Conservation (phyloP, 2,888 invertebrate genomes). For the Toxonevra muliebris region DNA sequence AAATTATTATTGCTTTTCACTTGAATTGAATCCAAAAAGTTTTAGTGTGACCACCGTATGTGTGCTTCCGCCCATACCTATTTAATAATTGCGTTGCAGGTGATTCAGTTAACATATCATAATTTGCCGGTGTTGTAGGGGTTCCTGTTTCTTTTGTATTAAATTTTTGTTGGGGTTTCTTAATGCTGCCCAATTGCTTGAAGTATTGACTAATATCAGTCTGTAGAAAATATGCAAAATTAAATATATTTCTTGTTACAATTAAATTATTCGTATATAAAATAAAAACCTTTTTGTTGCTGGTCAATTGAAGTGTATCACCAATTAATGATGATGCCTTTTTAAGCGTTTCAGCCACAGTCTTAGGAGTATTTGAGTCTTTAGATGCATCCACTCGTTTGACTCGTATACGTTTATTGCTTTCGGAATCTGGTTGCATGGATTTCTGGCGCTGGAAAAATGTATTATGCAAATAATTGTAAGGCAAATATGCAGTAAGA, state of each 20-base stretch:
- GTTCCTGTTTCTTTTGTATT: slow-evolving; percentile 11
- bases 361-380: slow-evolving; percentile 38
- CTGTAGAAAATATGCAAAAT: slow-evolving; percentile 39
- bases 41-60: too few relatives aligned
- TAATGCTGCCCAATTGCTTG: slow-evolving; percentile 40
- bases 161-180: slow-evolving; percentile 23
- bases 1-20: too few relatives aligned
- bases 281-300: slow-evolving; percentile 45
- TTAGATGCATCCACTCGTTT: slow-evolving; percentile 46
- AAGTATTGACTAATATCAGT: slow-evolving; percentile 57
- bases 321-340: slow-evolving; percentile 38
- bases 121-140: slow-evolving; percentile 17
- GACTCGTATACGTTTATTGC: slow-evolving; percentile 49
- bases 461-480: not conserved
- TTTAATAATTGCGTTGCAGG: slow-evolving; percentile 54
- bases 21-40: too few relatives aligned
- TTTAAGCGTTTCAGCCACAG: slow-evolving; percentile 36
- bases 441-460: slow-evolving; percentile 58
- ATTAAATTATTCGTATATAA: not conserved
- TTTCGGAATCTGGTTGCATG: slow-evolving; percentile 61
- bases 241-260: too few relatives aligned
- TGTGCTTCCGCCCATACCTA: slow-evolving; percentile 40
- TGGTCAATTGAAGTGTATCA: slow-evolving; percentile 39
- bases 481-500: not conserved
- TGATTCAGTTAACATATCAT: slow-evolving; percentile 42